phyloP scores from a whole-genome alignment of 2,888 invertebrate genomes.

The Polymixis lichenea region DNA sequence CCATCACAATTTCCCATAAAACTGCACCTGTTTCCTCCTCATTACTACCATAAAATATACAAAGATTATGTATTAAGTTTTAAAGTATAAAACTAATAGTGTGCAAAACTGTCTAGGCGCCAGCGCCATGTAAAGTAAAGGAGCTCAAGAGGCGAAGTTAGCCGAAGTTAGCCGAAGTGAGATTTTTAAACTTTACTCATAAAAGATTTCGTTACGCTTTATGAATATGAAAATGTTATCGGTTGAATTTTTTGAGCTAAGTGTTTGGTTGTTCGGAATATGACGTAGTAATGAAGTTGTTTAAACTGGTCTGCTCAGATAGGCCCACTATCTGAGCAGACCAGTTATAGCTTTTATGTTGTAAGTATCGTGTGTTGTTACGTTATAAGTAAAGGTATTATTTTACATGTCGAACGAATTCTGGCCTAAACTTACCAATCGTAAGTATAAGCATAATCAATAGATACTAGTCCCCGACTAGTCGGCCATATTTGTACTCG shows the following conservation, averaged over 20 bases:
- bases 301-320: conserved; percentile 8
- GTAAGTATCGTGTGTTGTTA: not conserved
- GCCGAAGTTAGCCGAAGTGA: conserved; percentile 68
- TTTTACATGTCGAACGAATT: not conserved
- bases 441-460: no score
- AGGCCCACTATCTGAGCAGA: no score
- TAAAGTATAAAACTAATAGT: conserved; percentile 78
- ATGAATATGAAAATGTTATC: conserved; percentile 83
- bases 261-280: conserved; percentile 48
- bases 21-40: conserved; percentile 41
- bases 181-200: conserved; percentile 87
- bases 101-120: conserved; percentile 75
- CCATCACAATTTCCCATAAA: conserved; percentile 18
- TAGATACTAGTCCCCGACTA: no score
- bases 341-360: conserved; percentile 12
- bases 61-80: conserved; percentile 62
- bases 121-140: conserved; percentile 74
- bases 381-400: no score
- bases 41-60: conserved; percentile 52
- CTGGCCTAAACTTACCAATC: no score
- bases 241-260: conserved; percentile 72
- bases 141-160: conserved; percentile 71
- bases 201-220: conserved; percentile 84
- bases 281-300: conserved; percentile 43
- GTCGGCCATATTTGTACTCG: no score